phyloP scores from a whole-genome alignment of 2,113 vertebrate genomes.

The Glaucidium brasilianum region DNA sequence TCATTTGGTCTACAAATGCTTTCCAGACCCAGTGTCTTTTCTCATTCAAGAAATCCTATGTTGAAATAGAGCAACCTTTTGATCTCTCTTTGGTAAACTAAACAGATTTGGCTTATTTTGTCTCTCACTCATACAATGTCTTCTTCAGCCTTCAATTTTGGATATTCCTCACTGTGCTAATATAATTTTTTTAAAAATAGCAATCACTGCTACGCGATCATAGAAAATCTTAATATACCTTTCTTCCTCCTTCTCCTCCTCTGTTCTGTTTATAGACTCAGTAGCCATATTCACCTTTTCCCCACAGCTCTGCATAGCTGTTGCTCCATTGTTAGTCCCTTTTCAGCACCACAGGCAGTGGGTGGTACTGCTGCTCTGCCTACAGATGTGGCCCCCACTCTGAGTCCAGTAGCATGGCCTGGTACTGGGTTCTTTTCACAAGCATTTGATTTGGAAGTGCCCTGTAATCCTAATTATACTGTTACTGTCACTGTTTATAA shows the following conservation, averaged over 20 bases:
- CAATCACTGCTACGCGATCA: neutral
- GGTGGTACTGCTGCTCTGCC: neutral
- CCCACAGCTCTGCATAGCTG: neutral
- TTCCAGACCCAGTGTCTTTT: neutral
- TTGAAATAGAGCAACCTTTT: neutral
- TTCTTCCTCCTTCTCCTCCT: neutral
- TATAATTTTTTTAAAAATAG: neutral
- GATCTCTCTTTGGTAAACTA: neutral
- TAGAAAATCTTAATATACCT: neutral
- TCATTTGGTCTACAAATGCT: neutral
- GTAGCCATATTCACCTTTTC: neutral
- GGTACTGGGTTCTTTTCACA: neutral
- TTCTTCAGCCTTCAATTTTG: neutral
- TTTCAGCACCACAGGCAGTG: neutral
- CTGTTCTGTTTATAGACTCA: neutral
- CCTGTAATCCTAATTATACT: neutral
- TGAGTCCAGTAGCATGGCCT: neutral
- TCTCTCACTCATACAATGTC: neutral
- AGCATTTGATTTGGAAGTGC: neutral
- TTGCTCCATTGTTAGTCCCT: neutral
- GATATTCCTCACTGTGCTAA: neutral
- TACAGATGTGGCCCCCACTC: no score
- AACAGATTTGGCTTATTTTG: neutral
- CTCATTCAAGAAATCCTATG: neutral
- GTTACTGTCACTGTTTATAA: neutral